Base-by-base conservation (phyloP, 2,113 vertebrate genomes). In the Phalacrocorax aristotelis region DNA sequence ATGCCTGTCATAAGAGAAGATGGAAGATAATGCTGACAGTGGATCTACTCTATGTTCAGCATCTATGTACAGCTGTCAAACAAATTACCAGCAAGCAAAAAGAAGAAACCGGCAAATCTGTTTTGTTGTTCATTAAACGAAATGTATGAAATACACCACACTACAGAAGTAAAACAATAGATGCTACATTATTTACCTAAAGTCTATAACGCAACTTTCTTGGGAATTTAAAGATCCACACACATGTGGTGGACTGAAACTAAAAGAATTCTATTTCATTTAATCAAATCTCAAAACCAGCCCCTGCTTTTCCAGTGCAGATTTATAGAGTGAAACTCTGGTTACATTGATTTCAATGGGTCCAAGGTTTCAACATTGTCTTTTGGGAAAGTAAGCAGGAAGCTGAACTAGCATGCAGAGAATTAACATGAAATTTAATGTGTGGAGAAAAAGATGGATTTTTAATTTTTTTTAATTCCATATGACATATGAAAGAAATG, bases 211-310 rank as follows among this genome's bases (percentile, higher is more conserved):
- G 22, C 16, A n/a, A 22, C 4, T n/a, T 76, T 42, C 44, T 42
- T 23, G 9, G 4, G 12, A 81, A 89, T 87, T 62, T 87, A 20
- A 62, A 92, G 27, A 60, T 25, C 5, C 51, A 75, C 3, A 65
- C 0, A 6, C 12, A 55, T 2, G 34, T 0, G 0, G 34, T 11
- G 1, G 15, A n/a, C 25, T 78, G 36, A 83, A 90, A 88, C 19
- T 23, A 48, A 83, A 90, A 52, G 9, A 40, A 68, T 8, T 13
- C 18, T 65, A 19, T 85, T 87, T 64, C 4, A 2, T 77, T 90
- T 64, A 72, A 76, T 49, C 6, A 76, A 49, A 74, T 20, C 49
- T 89, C 40, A 49, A 58, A 89, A 78, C 12, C 19, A 83, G 40
- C 1, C 8, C 21, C 27, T 66, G 40, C 13, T 77, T 72, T 69